Conservation (phyloP, 2,113 vertebrate species). For the Syngnathus floridae region DNA sequence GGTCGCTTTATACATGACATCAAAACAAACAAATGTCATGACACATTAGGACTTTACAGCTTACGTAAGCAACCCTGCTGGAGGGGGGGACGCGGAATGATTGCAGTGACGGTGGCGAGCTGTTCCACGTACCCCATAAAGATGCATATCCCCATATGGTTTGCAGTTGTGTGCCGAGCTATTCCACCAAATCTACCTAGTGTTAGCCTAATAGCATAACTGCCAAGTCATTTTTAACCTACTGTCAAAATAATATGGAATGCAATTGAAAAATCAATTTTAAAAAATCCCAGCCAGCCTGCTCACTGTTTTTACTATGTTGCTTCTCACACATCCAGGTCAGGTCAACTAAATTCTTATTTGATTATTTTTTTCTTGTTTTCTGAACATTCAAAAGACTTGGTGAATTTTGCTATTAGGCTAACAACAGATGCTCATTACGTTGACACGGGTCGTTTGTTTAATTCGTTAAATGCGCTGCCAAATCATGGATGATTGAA, state of each 20-base stretch:
- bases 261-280: not conserved
- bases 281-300: not conserved
- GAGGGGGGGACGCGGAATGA: too few species aligned
- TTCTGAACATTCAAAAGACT: not conserved
- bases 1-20: not conserved
- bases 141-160: not conserved
- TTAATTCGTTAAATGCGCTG: not conserved
- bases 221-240: not conserved
- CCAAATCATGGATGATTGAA: not conserved
- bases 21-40: not conserved
- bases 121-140: not conserved
- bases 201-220: not conserved
- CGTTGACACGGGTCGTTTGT: not conserved
- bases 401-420: not conserved
- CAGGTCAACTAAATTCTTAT: too few species aligned
- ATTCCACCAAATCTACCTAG: not conserved
- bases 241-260: not conserved
- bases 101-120: not conserved
- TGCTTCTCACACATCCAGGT: not conserved
- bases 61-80: slow-evolving; percentile 22
- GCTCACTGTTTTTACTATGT: not conserved
- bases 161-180: not conserved
- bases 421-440: not conserved
- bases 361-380: not conserved
- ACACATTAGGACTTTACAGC: slow-evolving; percentile 13